Base-by-base conservation (phyloP, 1,140 invertebrate genomes). In the Hormaphis cornu region DNA sequence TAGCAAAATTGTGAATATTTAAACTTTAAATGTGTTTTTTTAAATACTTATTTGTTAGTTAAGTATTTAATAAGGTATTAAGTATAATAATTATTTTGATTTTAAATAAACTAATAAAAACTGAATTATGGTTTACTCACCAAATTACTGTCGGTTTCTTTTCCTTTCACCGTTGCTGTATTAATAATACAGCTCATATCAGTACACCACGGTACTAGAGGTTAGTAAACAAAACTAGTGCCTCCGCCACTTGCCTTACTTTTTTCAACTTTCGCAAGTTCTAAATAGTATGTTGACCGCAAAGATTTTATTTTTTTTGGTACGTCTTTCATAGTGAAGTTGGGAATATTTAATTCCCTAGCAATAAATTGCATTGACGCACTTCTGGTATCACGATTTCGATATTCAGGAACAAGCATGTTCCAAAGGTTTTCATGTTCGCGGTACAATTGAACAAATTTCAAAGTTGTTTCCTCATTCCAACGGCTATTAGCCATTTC, bases 361-460 rank as follows among this genome's bases (percentile, higher is more conserved):
- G 18, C 44, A 20, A 48, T 48, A 48, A 20, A 18, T 48, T 48
- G 18, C 44, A 48, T 48, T 10, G 44, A 48, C 22, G 44, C 9
- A 48, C 44, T 48, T 10, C 44, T 48, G 8, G n/a, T 3, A 48
- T 48, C 44, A 48, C 24, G 22, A 50, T 50, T 50, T 3, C 52
- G 52, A 54, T 69, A 69, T n/a, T 53, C 28, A 14, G 66, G 66
- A 50, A 8, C n/a, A 33, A 37, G 24, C 28, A 50, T 48, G 5
- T 69, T 69, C 66, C 50, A 69, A 7, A 54, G 20, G 18, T 50
- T 52, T 20, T 50, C 46, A 24, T 69, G n/a, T 2, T 54, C 28
- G 5, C 48, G 26, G 35, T 69, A 69, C 37, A 69, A 50, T 37
- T 53, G n/a, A 10, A 69, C 66, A n/a, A 69, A 69, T 42, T 53